phyloP scores from a whole-genome alignment of 2,797 vertebrate species.

The Cryptoblepharus egeriae region DNA sequence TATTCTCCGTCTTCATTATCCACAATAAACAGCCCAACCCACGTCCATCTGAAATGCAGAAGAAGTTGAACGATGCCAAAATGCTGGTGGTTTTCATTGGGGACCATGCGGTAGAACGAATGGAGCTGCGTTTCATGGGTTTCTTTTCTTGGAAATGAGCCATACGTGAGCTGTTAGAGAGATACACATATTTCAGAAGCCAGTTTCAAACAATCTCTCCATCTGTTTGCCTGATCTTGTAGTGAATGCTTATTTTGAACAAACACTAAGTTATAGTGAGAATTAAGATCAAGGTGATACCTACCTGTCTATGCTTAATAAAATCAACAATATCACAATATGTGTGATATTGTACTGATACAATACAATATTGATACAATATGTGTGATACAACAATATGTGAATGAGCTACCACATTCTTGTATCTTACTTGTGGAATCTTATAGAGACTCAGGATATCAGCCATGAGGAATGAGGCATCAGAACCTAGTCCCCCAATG shows the following conservation, averaged over 20 bases:
- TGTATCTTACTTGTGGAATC: constrained; percentile 28
- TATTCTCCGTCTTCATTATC: background rate
- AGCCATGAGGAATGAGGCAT: background rate
- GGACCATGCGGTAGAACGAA: constrained; percentile 12
- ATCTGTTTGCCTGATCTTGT: too few species aligned
- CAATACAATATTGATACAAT: too few species aligned
- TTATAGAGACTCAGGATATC: constrained; percentile 10
- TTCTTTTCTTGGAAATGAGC: background rate
- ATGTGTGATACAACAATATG: too few species aligned
- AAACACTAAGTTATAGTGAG: too few species aligned
- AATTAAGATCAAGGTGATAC: too few species aligned
- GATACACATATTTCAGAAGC: background rate
- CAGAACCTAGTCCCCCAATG: background rate
- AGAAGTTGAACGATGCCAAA: background rate
- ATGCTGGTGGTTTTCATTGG: background rate
- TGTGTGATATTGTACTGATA: too few species aligned
- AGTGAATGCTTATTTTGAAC: too few species aligned
- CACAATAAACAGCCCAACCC: constrained; percentile 3
- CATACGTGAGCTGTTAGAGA: background rate
- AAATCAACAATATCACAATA: too few species aligned
- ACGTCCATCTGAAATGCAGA: constrained; percentile 5
- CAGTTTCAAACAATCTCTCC: too few species aligned
- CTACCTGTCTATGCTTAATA: too few species aligned
- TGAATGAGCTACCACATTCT: too few species aligned
- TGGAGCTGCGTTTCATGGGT: fast-evolving